Base-by-base conservation (phyloP, 1,140 invertebrate genomes). In the Chelonus insularis region DNA sequence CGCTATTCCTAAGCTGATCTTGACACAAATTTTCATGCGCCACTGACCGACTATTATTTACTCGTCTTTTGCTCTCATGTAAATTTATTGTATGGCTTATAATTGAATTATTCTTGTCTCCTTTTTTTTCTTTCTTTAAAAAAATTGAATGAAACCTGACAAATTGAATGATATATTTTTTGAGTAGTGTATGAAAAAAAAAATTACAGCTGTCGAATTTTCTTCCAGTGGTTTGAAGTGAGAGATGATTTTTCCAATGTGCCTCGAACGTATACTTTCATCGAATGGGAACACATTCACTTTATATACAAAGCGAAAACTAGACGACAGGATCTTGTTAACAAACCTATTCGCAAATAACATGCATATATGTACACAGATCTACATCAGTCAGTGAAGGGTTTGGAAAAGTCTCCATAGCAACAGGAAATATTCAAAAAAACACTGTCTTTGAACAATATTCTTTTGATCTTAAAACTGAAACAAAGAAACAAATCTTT, bases 21-120 rank as follows among this genome's bases (percentile, higher is more conserved):
- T 75, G 73, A 75, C 73, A 72, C 69, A 62, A 63, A 75, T 75
- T 62, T 63, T 52, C 16, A 23, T 66, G 63, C 62, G 54, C 60
- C 60, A 52, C 25, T 60, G 62, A 59, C 63, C 47, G 47, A 51
- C 16, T n/a, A 45, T 37, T 16, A 23, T 57, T 39, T 57, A 21
- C 11, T 20, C 21, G 20, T 45, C 14, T 57, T 23, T 20, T 41
- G 29, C 20, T 11, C 29, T 39, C 2, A 4, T n/a, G n/a, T n/a
- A n/a, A n/a, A n/a, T n/a, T n/a, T n/a, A n/a, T n/a, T n/a, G n/a
- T n/a, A n/a, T n/a, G n/a, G n/a, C n/a, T n/a, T n/a, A n/a, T n/a
- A n/a, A n/a, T n/a, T n/a, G n/a, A n/a, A n/a, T n/a, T n/a, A n/a
- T n/a, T n/a, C n/a, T n/a, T n/a, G n/a, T n/a, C n/a, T n/a, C n/a